Conservation (phyloP, 2,888 invertebrate species). For the Drosophila mercatorum region DNA sequence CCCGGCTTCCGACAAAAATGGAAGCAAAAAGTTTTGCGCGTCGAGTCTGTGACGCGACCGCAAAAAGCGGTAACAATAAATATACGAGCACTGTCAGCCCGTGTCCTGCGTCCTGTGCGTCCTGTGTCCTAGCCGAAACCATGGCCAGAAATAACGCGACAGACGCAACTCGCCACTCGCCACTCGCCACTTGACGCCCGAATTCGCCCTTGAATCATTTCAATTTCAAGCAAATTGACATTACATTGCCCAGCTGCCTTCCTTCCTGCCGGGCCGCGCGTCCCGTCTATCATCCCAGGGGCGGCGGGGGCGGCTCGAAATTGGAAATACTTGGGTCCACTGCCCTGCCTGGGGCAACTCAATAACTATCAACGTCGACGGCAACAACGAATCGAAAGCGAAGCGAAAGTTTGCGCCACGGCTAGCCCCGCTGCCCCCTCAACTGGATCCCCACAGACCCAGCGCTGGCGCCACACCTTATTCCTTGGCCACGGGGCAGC, state of each 20-base stretch:
- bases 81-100: slow-evolving; percentile 50
- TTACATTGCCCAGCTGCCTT: slow-evolving; percentile 72
- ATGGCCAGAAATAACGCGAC: slow-evolving; percentile 43
- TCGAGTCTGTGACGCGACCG: slow-evolving; percentile 49
- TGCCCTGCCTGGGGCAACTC: slow-evolving; percentile 59
- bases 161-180: slow-evolving; percentile 29
- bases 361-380: slow-evolving; percentile 78
- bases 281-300: background rate
- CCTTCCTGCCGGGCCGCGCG: slow-evolving; percentile 19
- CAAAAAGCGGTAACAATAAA: slow-evolving; percentile 77
- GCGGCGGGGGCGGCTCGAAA: slow-evolving; percentile 38
- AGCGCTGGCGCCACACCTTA: background rate
- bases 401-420: slow-evolving; percentile 53
- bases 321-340: slow-evolving; percentile 54
- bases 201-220: slow-evolving; percentile 82
- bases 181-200: slow-evolving; percentile 37
- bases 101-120: slow-evolving; percentile 2
- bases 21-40: slow-evolving; percentile 52
- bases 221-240: slow-evolving; percentile 81
- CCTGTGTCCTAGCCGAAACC: slow-evolving; percentile 8
- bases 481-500: slow-evolving; percentile 60
- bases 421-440: background rate
- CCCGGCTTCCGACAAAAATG: slow-evolving; percentile 34
- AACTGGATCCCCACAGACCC: background rate
- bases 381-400: slow-evolving; percentile 70